Base-by-base conservation (phyloP, 1,140 invertebrate genomes). In the Pseudomyrmex sp. region DNA sequence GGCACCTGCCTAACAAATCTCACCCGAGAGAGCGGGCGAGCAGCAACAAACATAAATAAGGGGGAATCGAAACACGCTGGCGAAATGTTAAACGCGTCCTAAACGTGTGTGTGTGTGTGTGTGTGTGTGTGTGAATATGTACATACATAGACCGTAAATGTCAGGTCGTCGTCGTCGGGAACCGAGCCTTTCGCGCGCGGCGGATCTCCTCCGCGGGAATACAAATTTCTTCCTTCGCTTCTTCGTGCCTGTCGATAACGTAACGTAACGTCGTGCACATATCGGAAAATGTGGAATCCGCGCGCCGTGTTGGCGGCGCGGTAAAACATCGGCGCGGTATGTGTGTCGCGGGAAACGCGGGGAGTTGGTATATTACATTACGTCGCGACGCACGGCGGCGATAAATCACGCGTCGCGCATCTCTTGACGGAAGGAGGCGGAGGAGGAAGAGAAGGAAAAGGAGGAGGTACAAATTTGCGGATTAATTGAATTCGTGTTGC, bases 21-120 rank as follows among this genome's bases (percentile, higher is more conserved):
- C 35, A 63, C 63, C 62, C 68, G 56, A 52, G 83, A 52, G 54
- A 52, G 59, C 54, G 52, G 69, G 50, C 50, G 68, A 61, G 85
- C 66, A 66, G 76, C 56, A 70, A 58, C 77, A 84, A 83, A 82
- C 87, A 79, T 89, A 89, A 88, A 89, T 83, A 85, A 85, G 86
- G 79, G 35, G 62, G 74, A 85, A 72, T 89, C 86, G 87, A 83
- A 35, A 85, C 87, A 63, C 48, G 87, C 61, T 66, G 87, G 85
- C 85, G 83, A 89, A 89, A 89, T 88, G 87, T 88, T 89, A 89
- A 88, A 88, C 83, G 77, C 83, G 77, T 88, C 58, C 77, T 59
- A 83, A 88, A 83, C 86, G 77, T 89, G 79, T 85, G 84, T 70
- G 83, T 68, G 85, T 88, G 70, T 74, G 76, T 69, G 74, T 72